Evolutionary conservation across 2,113 vertebrate species (phyloP).

Genomic region (Procapra przewalskii): DNA sequence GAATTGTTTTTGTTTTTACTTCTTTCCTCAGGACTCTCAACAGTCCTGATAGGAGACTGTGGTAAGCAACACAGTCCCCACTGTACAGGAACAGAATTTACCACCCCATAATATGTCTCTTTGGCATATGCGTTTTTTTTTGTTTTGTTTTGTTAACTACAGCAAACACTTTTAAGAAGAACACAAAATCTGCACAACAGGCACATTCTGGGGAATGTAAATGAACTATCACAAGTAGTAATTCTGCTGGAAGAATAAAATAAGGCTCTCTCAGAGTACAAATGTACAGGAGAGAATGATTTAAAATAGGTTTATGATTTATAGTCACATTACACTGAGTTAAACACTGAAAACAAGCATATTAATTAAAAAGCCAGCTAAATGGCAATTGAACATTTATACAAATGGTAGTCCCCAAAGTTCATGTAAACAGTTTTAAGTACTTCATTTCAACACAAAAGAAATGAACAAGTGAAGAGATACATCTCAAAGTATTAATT

Average conservation of each 20-base stretch:
- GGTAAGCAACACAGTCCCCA: not conserved
- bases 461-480: slow-evolving; percentile 75
- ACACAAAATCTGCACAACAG: slow-evolving; percentile 80
- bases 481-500: slow-evolving; percentile 73
- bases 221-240: slow-evolving; percentile 75
- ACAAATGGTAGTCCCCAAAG: slow-evolving; percentile 79
- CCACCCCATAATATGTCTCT: not conserved
- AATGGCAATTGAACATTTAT: slow-evolving; percentile 78
- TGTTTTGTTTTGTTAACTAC: not conserved
- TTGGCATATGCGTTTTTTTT: not conserved
- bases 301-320: slow-evolving; percentile 78
- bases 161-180: slow-evolving; percentile 82
- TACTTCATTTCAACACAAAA: slow-evolving; percentile 80
- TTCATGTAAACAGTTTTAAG: slow-evolving; percentile 75
- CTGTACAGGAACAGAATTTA: not conserved
- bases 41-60: not conserved
- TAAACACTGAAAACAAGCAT: slow-evolving; percentile 78
- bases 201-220: slow-evolving; percentile 74
- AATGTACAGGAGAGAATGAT: slow-evolving; percentile 81
- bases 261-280: slow-evolving; percentile 74
- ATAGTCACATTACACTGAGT: slow-evolving; percentile 78
- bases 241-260: slow-evolving; percentile 78
- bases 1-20: not conserved
- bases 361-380: slow-evolving; percentile 77
- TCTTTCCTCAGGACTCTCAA: not conserved